A percentile compares a stretch with the other conserved stretches of the same genome.
These are phyloP conservation scores for Aphodius sticticus DNA, from an alignment of 2,888 invertebrate genomes.

Conservation along the genomic window DNA sequence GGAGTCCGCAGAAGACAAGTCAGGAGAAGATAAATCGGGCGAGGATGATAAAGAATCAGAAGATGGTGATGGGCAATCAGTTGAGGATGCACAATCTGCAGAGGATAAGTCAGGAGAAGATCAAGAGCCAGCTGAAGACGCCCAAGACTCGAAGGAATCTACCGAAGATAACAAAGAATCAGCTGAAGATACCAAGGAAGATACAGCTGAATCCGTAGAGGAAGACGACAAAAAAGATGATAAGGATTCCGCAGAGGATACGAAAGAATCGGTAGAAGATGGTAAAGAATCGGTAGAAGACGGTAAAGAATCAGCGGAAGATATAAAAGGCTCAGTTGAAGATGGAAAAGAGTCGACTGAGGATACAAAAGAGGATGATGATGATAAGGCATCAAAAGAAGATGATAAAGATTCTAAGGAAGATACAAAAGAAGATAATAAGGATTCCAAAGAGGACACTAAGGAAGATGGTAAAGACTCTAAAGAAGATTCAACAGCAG, in stretches of 20 bases:
- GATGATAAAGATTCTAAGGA: conserved; percentile 56
- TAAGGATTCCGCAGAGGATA: conserved; percentile 16
- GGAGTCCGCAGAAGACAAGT: conserved; percentile 43
- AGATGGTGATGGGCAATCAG: conserved; percentile 43
- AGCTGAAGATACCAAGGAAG: conserved; percentile 24
- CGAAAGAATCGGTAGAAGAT: conserved; percentile 50
- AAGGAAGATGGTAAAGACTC: conserved; percentile 43
- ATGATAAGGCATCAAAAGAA: conserved; percentile 62
- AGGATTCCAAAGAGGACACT: conserved; percentile 47
- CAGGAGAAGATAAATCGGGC: conserved; percentile 41
- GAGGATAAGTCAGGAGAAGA: conserved; percentile 30
- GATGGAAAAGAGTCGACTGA: conserved; percentile 39
- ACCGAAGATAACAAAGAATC: conserved; percentile 21
- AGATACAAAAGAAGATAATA: conserved; percentile 53
- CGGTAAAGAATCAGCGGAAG: conserved; percentile 40
- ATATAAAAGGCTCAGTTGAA: conserved; percentile 40
- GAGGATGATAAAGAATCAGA: conserved; percentile 28
- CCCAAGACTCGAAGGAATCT: conserved; percentile 14
- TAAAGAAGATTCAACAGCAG: conserved; percentile 45
- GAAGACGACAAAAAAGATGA: conserved; percentile 36
- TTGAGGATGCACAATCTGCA: conserved; percentile 41
- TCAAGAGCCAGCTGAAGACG: conserved; percentile 31
- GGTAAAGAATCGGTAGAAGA: conserved; percentile 42
- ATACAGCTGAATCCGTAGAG: not conserved
- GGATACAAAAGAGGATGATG: conserved; percentile 53